Base-by-base conservation (phyloP, 2,888 invertebrate genomes). In the Venusia cambrica region DNA sequence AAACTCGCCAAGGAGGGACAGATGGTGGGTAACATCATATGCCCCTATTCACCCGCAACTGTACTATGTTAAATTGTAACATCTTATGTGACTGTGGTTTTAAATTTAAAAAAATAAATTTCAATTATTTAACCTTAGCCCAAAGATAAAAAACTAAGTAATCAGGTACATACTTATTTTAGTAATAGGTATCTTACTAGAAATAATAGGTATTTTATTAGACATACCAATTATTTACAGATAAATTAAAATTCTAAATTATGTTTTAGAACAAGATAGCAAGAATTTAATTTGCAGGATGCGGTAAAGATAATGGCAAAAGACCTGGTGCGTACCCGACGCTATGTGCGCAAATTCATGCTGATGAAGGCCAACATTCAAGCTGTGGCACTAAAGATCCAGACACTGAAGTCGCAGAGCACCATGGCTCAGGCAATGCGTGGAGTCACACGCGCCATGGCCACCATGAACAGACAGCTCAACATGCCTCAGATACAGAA, bases 351-450 rank as follows among this genome's bases (percentile, higher is more conserved):
- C 76, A 99, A 99, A 80, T 99, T 99, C 73, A 99, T 99, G 93
- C 76, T 99, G 51, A 99, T 99, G 99, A 96, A 96, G 73, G 99
- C 99, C 1, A 99, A 99, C 76, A 99, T 99, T 59, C 99, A 99
- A 83, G 98, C 97, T 0, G 97, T 98, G 5, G 94, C 98, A 0
- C 90, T 99, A 33, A 99, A 99, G 89, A 98, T 99, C 45, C 98
- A 98, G 87, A 98, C 99, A 0, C 89, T 99, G 8, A 93, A 97
- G 74, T 98, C 98, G 3, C 99, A 99, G 85, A 99, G 97, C 87
- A 96, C 98, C 3, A 99, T 99, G 99, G 99, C 99, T 8, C 94
- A 97, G 81, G 99, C 99, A 0, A 99, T 99, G 99, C 95, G 95
- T 74, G 99, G 99, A 10, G 99, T 99, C 18, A 99, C 99, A 1